phyloP scores from a whole-genome alignment of 2,888 invertebrate species.

The Thysanoteuthis rhombus region DNA sequence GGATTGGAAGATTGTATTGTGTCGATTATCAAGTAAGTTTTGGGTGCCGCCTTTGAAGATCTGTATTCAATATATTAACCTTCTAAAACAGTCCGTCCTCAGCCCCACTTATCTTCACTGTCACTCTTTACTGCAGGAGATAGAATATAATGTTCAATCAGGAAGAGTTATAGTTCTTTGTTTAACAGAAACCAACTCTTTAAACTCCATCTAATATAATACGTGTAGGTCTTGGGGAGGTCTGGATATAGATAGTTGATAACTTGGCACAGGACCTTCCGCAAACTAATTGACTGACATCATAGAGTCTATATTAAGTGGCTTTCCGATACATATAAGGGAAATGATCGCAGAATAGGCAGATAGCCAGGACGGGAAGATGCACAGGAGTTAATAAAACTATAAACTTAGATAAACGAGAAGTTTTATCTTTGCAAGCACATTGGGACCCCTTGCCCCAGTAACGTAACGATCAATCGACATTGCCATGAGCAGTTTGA shows the following conservation, averaged over 20 bases:
- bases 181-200: neutral
- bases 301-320: neutral
- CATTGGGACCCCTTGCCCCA: neutral
- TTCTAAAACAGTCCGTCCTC: no score
- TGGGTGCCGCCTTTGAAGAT: no score
- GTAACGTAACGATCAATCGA: neutral
- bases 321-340: neutral
- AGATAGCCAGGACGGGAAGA: neutral
- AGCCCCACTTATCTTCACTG: neutral
- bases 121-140: neutral
- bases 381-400: neutral
- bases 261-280: neutral
- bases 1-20: no score
- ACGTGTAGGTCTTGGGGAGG: neutral
- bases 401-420: neutral
- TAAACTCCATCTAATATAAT: neutral
- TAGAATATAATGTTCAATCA: neutral
- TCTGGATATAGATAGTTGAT: neutral
- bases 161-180: neutral
- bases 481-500: neutral
- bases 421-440: neutral
- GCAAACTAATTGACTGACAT: neutral
- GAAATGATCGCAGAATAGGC: neutral
- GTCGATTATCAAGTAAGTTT: no score
- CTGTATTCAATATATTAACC: no score